Base-by-base conservation (phyloP, 1,140 invertebrate species). In the Nebria ingens region DNA sequence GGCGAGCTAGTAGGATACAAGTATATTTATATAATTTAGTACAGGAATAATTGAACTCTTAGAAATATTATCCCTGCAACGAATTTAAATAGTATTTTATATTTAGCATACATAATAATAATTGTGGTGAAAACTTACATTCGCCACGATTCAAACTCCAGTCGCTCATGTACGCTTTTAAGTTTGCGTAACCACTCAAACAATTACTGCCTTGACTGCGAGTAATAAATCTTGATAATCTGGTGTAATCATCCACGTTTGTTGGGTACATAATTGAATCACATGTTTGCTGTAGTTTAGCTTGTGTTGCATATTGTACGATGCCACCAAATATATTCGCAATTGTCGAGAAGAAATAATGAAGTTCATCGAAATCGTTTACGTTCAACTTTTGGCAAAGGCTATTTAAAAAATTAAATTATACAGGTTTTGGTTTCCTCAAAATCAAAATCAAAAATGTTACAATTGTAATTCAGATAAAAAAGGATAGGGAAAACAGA, bases 1-100 rank as follows among this genome's bases (percentile, higher is more conserved):
- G 79, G 11, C 81, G 76, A 55, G 67, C 82, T 79, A 64, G 19
- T 13, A n/a, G n/a, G n/a, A n/a, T n/a, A n/a, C n/a, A n/a, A n/a
- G n/a, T n/a, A n/a, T n/a, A n/a, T n/a, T n/a, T n/a, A n/a, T n/a
- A n/a, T n/a, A n/a, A n/a, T n/a, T n/a, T n/a, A n/a, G n/a, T n/a
- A n/a, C n/a, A n/a, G n/a, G n/a, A n/a, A n/a, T n/a, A n/a, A n/a
- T n/a, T n/a, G n/a, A n/a, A n/a, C n/a, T n/a, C n/a, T n/a, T n/a
- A n/a, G n/a, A n/a, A n/a, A n/a, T n/a, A n/a, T n/a, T n/a, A n/a
- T n/a, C n/a, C 25, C 25, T 29, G 4, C 13, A 29, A 29, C 13
- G 13, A 29, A 29, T 6, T 29, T 29, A 29, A 6, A 6, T 29
- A 29, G 4, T 29, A 6, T 6, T 29, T 29, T 29, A 6, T 6